A percentile compares a stretch with the other conserved stretches of the same genome.
These are phyloP conservation scores for Pseudoips prasinana DNA, from an alignment of 2,888 invertebrate genomes.

Conservation along the genomic window DNA sequence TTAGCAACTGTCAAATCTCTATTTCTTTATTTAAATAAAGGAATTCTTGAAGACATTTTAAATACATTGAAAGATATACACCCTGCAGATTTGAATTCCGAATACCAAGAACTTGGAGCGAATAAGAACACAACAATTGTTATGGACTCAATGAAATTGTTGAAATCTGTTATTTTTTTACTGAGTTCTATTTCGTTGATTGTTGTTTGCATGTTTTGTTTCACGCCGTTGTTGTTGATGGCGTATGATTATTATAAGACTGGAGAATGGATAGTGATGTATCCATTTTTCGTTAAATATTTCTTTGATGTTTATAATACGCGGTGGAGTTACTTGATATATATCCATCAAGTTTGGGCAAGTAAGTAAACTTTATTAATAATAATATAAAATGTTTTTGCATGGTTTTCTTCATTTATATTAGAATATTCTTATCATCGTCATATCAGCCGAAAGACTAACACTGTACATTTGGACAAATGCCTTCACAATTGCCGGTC, in stretches of 20 bases:
- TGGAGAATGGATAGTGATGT: slow-evolving; percentile 37
- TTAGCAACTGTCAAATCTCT: slow-evolving; percentile 46
- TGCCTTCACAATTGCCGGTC: too few relatives aligned
- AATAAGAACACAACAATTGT: slow-evolving; percentile 26
- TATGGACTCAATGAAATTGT: slow-evolving; percentile 34
- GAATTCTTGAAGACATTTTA: slow-evolving; percentile 35
- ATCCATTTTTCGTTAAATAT: slow-evolving; percentile 54
- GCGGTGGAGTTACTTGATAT: slow-evolving; percentile 44
- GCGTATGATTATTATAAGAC: slow-evolving; percentile 37
- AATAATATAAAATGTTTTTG: too few relatives aligned
- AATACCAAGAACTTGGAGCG: slow-evolving; percentile 2
- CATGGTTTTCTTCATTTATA: too few relatives aligned
- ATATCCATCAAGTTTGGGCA: slow-evolving; percentile 52
- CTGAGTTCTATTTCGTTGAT: slow-evolving; percentile 28
- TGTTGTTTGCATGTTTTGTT: slow-evolving; percentile 44
- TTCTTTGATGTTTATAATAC: slow-evolving; percentile 47
- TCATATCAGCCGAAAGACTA: too few relatives aligned
- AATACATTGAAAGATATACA: slow-evolving; percentile 48
- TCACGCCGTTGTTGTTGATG: slow-evolving; percentile 45
- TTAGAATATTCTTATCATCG: too few relatives aligned
- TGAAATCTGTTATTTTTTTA: slow-evolving; percentile 37
- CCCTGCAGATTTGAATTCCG: slow-evolving; percentile 25
- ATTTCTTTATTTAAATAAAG: slow-evolving; percentile 40
- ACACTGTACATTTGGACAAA: too few relatives aligned
- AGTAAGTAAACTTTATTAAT: slow-evolving; percentile 44